phyloP scores from a whole-genome alignment of 1,140 invertebrate genomes.

The Bombus affinis region DNA sequence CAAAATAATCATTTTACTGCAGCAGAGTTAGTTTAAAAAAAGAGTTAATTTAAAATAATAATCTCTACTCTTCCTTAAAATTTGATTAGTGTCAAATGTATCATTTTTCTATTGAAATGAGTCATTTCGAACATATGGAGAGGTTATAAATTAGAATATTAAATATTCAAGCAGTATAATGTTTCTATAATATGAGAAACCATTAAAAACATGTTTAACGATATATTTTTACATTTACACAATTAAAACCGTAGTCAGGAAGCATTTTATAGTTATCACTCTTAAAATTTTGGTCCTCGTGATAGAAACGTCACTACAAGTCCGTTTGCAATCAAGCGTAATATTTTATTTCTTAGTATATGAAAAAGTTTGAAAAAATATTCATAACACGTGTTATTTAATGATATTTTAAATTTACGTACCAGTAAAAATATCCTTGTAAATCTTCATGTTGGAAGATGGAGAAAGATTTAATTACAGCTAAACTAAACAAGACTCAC shows the following conservation, averaged over 20 bases:
- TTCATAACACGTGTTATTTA: neutral
- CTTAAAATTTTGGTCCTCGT: neutral
- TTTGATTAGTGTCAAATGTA: neutral
- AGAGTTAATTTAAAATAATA: neutral
- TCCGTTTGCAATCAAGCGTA: neutral
- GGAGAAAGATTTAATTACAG: constrained; percentile 85
- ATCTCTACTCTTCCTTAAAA: neutral
- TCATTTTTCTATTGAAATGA: neutral
- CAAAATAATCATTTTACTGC: neutral
- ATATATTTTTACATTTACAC: neutral
- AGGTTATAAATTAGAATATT: constrained; percentile 54
- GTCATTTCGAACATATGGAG: constrained; percentile 51
- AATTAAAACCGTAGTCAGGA: neutral
- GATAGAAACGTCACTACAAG: neutral
- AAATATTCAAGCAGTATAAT: neutral
- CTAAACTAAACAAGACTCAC: constrained; percentile 85
- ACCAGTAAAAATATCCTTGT: constrained; percentile 97
- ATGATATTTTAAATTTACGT: constrained; percentile 73
- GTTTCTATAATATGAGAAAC: neutral
- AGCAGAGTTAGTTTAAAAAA: no score
- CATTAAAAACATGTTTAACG: neutral
- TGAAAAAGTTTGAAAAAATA: constrained; percentile 67
- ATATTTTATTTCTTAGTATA: neutral
- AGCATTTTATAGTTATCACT: neutral
- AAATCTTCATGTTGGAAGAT: constrained; percentile 96